A percentile compares a stretch with the other conserved stretches of the same genome.
Conservation (phyloP, 1,140 invertebrate genomes). For the Zeugodacus cucurbitae region DNA sequence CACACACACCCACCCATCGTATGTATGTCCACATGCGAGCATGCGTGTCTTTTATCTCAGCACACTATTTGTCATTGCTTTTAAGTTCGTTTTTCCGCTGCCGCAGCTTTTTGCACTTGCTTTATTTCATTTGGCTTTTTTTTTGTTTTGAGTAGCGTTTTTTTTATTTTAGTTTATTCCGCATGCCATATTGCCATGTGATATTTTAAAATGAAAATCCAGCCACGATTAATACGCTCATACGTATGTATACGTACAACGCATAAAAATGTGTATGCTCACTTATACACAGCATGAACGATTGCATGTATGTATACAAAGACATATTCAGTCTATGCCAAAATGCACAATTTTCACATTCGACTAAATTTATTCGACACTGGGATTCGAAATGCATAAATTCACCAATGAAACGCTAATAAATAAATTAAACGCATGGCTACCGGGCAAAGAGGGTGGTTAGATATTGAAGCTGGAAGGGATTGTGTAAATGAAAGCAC, state of each 20-base stretch:
- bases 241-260: constrained; percentile 33
- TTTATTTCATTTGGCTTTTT: constrained; percentile 4
- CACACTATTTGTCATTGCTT: constrained; percentile 25
- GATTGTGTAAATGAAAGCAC: background rate
- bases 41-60: constrained; percentile 15
- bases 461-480: background rate
- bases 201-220: constrained; percentile 65
- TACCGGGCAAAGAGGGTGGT: constrained; percentile 45
- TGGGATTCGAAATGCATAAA: constrained; percentile 56
- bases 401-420: constrained; percentile 59
- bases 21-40: background rate
- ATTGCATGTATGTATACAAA: background rate
- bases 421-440: constrained; percentile 65
- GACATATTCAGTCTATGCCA: constrained; percentile 32
- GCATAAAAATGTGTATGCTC: constrained; percentile 4
- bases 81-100: constrained; percentile 39
- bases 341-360: constrained; percentile 64
- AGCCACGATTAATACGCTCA: constrained; percentile 15
- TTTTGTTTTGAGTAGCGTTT: constrained; percentile 4
- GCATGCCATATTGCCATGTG: constrained; percentile 46
- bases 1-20: background rate
- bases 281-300: background rate
- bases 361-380: constrained; percentile 57
- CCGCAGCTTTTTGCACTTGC: constrained; percentile 20
- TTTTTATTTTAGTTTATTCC: constrained; percentile 10